phyloP scores from a whole-genome alignment of 2,797 vertebrate species.

The Coreius guichenoti region DNA sequence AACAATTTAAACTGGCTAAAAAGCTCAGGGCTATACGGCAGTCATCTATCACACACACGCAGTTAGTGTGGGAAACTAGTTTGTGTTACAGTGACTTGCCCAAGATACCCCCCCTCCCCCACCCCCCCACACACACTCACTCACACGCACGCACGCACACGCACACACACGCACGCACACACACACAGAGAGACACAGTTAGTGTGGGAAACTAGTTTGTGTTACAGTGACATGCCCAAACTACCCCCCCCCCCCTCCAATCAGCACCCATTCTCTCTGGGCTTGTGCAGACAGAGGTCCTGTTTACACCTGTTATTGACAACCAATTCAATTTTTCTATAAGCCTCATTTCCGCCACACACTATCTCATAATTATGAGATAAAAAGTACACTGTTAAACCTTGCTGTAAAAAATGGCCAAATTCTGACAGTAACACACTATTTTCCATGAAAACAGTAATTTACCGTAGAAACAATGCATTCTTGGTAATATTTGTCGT shows the following conservation, averaged over 20 bases:
- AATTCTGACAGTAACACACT: no score
- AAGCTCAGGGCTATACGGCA: slow-evolving; percentile 33
- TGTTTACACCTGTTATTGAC: slow-evolving; percentile 20
- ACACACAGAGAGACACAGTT: not conserved
- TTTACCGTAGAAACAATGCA: no score
- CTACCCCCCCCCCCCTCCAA: not conserved
- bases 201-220: slow-evolving; percentile 41
- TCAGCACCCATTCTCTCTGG: not conserved
- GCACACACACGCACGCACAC: no score
- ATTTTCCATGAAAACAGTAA: no score
- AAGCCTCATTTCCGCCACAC: no score
- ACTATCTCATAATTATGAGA: no score
- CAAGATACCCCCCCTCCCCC: not conserved
- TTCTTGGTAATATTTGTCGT: no score
- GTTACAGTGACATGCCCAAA: not conserved
- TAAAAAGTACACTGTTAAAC: no score
- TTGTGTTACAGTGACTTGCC: slow-evolving; percentile 1
- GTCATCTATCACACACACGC: slow-evolving; percentile 20
- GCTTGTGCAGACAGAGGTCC: slow-evolving; percentile 4
- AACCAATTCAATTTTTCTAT: not conserved
- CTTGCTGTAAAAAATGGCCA: no score
- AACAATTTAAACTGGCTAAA: slow-evolving; percentile 23
- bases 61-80: slow-evolving; percentile 34
- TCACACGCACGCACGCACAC: not conserved
- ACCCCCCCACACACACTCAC: no score